Conservation (phyloP, 2,113 vertebrate species). For the Pampusana beccarii region DNA sequence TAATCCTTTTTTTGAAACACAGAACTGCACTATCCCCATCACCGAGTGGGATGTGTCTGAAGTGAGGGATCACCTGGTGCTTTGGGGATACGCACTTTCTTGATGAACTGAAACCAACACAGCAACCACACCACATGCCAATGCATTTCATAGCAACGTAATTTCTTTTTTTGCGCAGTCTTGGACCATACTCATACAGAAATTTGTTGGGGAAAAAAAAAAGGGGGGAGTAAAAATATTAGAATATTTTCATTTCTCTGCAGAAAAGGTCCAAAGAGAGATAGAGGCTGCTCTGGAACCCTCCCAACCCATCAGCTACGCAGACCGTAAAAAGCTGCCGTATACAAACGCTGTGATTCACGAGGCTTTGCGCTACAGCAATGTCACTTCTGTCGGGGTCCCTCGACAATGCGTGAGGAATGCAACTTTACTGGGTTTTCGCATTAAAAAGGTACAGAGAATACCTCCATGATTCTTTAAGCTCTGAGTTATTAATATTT, state of each 20-base stretch:
- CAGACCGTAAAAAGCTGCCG: constrained; percentile 56
- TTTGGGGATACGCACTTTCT: neutral
- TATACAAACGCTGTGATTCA: constrained; percentile 66
- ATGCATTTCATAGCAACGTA: accelerated
- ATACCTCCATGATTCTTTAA: neutral
- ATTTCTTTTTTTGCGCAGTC: accelerated
- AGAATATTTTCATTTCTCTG: neutral
- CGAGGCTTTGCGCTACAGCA: constrained; percentile 53
- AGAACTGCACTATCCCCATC: neutral
- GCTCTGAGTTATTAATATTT: neutral
- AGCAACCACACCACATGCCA: neutral
- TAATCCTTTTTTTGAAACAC: neutral
- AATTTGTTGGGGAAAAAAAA: neutral
- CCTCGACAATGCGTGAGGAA: constrained; percentile 37
- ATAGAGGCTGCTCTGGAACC: constrained; percentile 43
- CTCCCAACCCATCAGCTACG: constrained; percentile 14
- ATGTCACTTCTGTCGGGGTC: constrained; percentile 17
- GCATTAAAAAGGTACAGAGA: constrained; percentile 57
- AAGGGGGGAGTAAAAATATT: accelerated
- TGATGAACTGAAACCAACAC: neutral
- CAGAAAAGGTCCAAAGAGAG: constrained; percentile 67
- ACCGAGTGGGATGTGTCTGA: neutral
- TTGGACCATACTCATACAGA: neutral
- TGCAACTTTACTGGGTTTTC: constrained; percentile 16
- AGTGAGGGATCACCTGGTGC: neutral